These are phyloP conservation scores for Festucalex cinctus DNA, from an alignment of 2,113 vertebrate genomes.

Conservation along the genomic window DNA sequence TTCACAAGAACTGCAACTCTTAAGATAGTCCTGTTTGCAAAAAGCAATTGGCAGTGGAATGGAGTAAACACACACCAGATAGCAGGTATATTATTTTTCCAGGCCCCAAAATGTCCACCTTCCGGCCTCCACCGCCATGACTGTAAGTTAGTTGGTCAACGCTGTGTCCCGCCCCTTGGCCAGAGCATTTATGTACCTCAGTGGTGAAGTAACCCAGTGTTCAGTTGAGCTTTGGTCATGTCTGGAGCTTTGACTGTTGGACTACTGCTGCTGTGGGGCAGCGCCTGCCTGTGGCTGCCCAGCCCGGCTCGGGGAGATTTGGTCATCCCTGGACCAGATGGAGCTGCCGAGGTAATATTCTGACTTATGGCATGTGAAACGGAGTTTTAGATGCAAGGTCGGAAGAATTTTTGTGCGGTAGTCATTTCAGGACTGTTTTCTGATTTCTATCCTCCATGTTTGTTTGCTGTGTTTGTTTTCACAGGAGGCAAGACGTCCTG, in stretches of 20 bases:
- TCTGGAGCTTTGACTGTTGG: slow-evolving; percentile 46
- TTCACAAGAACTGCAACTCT: background rate
- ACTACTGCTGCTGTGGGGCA: slow-evolving; percentile 56
- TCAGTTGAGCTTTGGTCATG: slow-evolving; percentile 61
- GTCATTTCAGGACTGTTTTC: background rate
- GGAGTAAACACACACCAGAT: background rate
- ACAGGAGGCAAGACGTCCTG: slow-evolving; percentile 26
- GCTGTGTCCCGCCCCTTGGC: slow-evolving; percentile 30
- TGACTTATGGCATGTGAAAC: background rate
- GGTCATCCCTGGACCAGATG: slow-evolving; percentile 27
- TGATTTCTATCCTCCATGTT: background rate
- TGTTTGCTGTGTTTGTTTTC: slow-evolving; percentile 27
- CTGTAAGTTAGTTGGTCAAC: slow-evolving; percentile 12
- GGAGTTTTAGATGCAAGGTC: background rate
- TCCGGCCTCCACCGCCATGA: background rate
- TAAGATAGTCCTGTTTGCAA: slow-evolving; percentile 2
- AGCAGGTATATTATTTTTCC: background rate
- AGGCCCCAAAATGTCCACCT: background rate
- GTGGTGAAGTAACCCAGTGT: slow-evolving; percentile 44
- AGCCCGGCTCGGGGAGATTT: slow-evolving; percentile 29
- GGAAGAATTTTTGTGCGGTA: background rate
- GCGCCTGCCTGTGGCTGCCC: slow-evolving; percentile 33
- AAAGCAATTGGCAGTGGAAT: background rate
- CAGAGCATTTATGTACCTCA: slow-evolving; percentile 5
- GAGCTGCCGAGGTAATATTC: slow-evolving; percentile 5